A percentile compares a stretch with the other conserved stretches of the same genome.
phyloP scores from a whole-genome alignment of 2,888 invertebrate genomes.

The Cybosia mesomella region DNA sequence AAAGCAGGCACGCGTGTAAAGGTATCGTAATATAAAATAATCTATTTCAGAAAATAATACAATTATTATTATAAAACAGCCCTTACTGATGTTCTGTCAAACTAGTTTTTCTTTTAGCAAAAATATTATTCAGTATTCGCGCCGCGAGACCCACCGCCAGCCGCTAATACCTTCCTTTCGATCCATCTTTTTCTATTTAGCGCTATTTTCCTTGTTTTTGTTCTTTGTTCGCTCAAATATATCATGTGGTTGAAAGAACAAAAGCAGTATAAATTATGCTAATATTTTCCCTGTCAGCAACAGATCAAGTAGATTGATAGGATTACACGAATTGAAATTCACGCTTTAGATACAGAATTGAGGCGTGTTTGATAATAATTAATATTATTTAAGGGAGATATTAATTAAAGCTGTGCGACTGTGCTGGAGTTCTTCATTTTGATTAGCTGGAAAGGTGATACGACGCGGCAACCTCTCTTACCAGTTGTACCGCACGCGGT shows the following conservation, averaged over 20 bases:
- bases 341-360: not conserved
- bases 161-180: not conserved
- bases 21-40: not conserved
- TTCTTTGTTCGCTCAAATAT: not conserved
- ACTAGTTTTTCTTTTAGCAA: not conserved
- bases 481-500: no score
- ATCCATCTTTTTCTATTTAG: constrained; percentile 1
- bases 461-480: not conserved
- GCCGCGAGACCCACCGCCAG: not conserved
- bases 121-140: not conserved
- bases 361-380: not conserved
- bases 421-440: not conserved
- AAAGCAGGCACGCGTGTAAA: not conserved
- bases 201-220: constrained; percentile 3
- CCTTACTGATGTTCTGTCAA: not conserved
- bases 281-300: not conserved
- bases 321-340: not conserved
- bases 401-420: not conserved
- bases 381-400: not conserved
- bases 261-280: constrained; percentile 2
- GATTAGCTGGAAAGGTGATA: no score
- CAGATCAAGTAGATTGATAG: not conserved
- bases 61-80: not conserved
- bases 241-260: not conserved
- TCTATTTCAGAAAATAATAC: not conserved